Base-by-base conservation (phyloP, 1,140 invertebrate species). In the Tetramorium alpestre region DNA sequence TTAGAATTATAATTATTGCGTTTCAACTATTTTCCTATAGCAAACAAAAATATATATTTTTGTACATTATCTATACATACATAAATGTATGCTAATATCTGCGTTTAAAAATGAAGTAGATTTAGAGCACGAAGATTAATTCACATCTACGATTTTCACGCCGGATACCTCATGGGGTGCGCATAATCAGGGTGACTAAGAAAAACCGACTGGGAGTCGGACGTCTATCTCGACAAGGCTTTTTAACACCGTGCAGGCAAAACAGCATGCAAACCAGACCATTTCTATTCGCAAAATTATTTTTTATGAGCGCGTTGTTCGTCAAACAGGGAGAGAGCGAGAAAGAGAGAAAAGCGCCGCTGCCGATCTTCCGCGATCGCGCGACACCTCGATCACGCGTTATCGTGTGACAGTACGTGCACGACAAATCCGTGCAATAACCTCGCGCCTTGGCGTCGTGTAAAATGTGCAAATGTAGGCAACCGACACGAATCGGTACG, bases 361-460 rank as follows among this genome's bases (percentile, higher is more conserved):
- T 28, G 58, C 73, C 62, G 89, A 87, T 90, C 89, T 85, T 90
- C 73, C 84, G 72, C 87, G 81, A 89, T 89, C 84, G 70, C 81
- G 77, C 47, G 69, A 82, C 73, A 78, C 75, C 87, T 89, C 84
- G 88, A 88, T 89, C 87, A 76, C 87, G 62, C 65, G 72, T 47
- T 73, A 81, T 65, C 80, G 70, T 41, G 11, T n/a, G 76, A 87
- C 88, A 88, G 82, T 47, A 58, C 72, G 41, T 78, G 62, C 62
- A 69, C 62, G 89, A 91, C 91, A 92, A 92, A 93, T 92, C 89
- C 87, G 89, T 87, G 87, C 86, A 92, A 90, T 89, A 92, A 91
- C 86, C 89, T 89, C 86, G 85, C 89, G 64, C 81, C 85, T 78
- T 72, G 78, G 60, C 11, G 69, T 38, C n/a, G 86, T 86, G 87